Base-by-base conservation (phyloP, 2,113 vertebrate genomes). In the Salvator merianae region DNA sequence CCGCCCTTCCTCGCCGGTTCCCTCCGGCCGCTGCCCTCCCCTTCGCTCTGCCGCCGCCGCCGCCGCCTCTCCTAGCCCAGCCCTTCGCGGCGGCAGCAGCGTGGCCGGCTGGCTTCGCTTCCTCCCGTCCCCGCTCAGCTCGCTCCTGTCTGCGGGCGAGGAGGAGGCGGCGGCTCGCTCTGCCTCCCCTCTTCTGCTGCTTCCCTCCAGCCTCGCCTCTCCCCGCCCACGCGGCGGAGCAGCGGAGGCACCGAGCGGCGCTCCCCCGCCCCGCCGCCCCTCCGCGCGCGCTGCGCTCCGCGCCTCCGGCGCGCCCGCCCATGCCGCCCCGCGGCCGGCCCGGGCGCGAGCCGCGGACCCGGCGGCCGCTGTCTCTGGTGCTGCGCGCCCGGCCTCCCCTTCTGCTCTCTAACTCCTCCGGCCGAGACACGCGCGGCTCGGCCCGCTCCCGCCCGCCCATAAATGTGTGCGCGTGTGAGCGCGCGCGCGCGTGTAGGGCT, bases 171-270 rank as follows among this genome's bases (percentile, higher is more conserved):
- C n/a, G n/a, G 40, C 5, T 7, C 40, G 20, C 20, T 16, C 76
- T 47, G 34, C 38, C 12, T 22, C 32, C 1, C 68, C 18, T 7
- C 68, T 2, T 30, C 82, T 38, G 65, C 81, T 34, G n/a, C 62
- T 68, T 34, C 69, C 66, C 68, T 68, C 72, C 76, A 84, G 76
- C 47, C 88, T 79, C 86, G 74, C 89, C 80, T 77, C 91, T 87
- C 91, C 85, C 93, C 92, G 87, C 93, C 92, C 92, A 92, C 91
- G 84, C 90, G 55, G 87, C 89, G 30, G 76, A 28, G 91, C 84
- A 70, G n/a, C n/a, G n/a, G 4, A 85, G 89, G 12, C 86, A 77
- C 82, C 84, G 83, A 80, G 50, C 13, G 34, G 14, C 26, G 68
- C n/a, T 66, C 66, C 53, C 89, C 89, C 88, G 40, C 38, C 87